Evolutionary conservation across 1,140 invertebrate species (phyloP), one percentile per base, ranked within the genome.

Genomic region (Lordiphosa stackelbergi): DNA sequence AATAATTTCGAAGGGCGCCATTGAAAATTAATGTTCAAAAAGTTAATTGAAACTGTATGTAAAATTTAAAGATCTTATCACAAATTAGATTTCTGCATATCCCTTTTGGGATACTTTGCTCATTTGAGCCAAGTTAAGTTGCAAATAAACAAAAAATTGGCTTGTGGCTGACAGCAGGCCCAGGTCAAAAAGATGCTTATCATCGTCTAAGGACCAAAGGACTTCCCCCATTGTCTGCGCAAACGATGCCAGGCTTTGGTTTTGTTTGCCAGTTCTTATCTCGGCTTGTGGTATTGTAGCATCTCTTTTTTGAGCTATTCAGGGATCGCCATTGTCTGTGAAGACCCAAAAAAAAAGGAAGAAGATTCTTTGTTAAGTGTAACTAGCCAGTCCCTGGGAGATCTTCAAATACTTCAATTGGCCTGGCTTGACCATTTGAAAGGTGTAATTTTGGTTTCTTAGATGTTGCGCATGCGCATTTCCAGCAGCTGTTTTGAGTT

Each of bases 251-350:
- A 56, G 49, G 53, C 49, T 58, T n/a, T 73, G 63, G 54, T 58
- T 66, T 54, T 74, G 61, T 73, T 69, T 53, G 58, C 45, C 40
- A 45, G 48, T 40, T 59, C 78, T 77, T 83, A 81, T 81, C 77
- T 83, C 77, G 74, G 78, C 77, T 81, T 81, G 77, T 72, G 77
- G 77, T 68, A 75, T 77, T 77, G 64, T 69, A 57, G 42, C 53
- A 75, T 64, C 42, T 60, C 43, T 13, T 47, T 47, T 48, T 49
- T 54, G 42, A 7, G 12, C 31, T 37, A 7, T 59, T 22, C 55
- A 36, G 42, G 28, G 61, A 35, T 31, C 43, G 0, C 45, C 53
- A 48, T 71, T 81, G 66, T 81, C 55, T 55, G 11, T 6, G 9
- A 42, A 55, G 55, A 72, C 28, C 54, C 48, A 60, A 43, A 19